Evolutionary conservation across 2,113 vertebrate genomes (phyloP).

Genomic region (Corynorhinus townsendii): DNA sequence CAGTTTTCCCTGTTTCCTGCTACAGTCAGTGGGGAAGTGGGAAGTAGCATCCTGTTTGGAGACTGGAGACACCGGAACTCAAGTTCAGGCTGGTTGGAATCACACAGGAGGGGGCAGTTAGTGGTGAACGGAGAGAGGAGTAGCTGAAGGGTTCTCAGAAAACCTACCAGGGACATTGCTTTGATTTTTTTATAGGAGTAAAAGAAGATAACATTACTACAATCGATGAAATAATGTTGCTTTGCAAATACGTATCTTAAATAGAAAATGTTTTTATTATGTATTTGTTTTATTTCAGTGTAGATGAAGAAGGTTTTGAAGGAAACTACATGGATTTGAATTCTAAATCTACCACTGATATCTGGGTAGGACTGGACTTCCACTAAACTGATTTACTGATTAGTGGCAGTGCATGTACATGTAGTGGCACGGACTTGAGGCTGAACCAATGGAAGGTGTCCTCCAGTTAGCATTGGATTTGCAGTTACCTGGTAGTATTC

Average conservation of each 20-base stretch:
- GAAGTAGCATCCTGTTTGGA: background rate
- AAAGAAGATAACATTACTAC: background rate
- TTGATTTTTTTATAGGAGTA: background rate
- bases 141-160: background rate
- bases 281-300: background rate
- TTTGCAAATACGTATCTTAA: background rate
- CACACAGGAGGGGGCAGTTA: background rate
- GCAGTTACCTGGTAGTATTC: background rate
- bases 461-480: background rate
- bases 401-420: background rate
- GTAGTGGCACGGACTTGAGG: background rate
- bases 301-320: background rate
- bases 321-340: background rate
- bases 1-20: background rate
- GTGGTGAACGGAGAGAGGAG: background rate
- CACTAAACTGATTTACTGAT: background rate
- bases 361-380: accelerated
- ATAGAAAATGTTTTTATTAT: background rate
- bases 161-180: background rate
- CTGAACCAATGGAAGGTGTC: background rate
- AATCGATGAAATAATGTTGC: background rate
- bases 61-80: accelerated
- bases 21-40: background rate
- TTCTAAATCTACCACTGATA: background rate
- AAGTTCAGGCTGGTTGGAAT: background rate